A percentile compares a stretch with the other conserved stretches of the same genome.
Conservation (phyloP, 2,797 vertebrate species). For the Phoeniculus purpureus region DNA sequence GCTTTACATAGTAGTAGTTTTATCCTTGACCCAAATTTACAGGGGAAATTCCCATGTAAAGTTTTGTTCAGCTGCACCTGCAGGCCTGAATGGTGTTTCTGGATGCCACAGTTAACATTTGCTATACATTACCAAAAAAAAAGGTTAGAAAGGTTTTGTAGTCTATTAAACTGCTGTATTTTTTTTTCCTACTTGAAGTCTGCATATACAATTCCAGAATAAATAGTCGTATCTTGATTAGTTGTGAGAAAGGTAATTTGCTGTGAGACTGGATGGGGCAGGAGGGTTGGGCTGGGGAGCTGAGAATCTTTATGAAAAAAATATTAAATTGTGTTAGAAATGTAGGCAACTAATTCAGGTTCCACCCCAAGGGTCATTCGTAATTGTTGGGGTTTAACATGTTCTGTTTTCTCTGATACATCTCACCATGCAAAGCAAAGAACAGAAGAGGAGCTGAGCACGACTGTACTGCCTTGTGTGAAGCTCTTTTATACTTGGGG, state of each 20-base stretch:
- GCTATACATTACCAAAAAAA: background rate
- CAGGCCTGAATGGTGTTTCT: background rate
- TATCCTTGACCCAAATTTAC: background rate
- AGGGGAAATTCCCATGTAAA: background rate
- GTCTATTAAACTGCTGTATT: background rate
- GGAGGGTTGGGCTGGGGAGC: too few species aligned
- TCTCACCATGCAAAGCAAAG: background rate
- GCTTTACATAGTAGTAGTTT: background rate
- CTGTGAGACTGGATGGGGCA: background rate
- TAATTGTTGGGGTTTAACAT: background rate
- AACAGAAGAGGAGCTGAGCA: background rate
- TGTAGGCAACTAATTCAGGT: background rate
- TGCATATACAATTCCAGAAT: background rate
- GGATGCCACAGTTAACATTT: background rate
- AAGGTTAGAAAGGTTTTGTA: background rate
- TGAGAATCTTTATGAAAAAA: background rate
- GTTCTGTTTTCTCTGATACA: background rate
- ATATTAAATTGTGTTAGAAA: background rate
- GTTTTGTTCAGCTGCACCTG: background rate
- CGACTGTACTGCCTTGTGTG: background rate
- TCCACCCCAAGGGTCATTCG: background rate
- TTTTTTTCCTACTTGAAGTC: background rate
- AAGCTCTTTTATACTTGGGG: background rate
- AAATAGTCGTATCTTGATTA: background rate
- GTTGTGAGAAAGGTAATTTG: background rate